A percentile compares a stretch with the other conserved stretches of the same genome.
Evolutionary conservation across 2,113 vertebrate species (phyloP).

Genomic region (Cettia cetti): DNA sequence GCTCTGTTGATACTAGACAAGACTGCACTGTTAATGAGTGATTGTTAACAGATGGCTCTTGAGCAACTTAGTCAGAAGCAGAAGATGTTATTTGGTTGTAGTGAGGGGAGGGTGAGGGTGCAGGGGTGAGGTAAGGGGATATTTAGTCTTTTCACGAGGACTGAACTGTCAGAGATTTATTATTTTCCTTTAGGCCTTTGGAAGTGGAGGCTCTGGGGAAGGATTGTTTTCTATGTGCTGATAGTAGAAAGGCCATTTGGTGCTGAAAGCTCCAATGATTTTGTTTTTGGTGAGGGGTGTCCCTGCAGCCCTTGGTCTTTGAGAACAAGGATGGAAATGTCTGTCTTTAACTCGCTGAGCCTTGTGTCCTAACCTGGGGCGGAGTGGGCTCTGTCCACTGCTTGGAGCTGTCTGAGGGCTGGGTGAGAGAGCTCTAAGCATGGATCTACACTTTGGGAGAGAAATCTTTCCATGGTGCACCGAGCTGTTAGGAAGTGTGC

Average conservation of each 20-base stretch:
- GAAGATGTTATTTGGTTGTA: constrained; percentile 34
- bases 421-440: neutral
- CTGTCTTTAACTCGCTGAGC: neutral
- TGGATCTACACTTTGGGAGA: neutral
- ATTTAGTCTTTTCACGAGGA: constrained; percentile 36
- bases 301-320: neutral
- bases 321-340: neutral
- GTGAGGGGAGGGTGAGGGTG: constrained; percentile 39
- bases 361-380: neutral
- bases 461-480: neutral
- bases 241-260: neutral
- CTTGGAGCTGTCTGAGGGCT: neutral
- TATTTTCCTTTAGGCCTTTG: constrained; percentile 26
- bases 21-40: constrained; percentile 72
- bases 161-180: constrained; percentile 24
- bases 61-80: constrained; percentile 39
- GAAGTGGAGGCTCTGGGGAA: neutral
- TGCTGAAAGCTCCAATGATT: neutral
- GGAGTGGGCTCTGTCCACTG: neutral
- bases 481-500: neutral
- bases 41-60: constrained; percentile 71
- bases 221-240: neutral
- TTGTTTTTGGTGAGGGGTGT: neutral
- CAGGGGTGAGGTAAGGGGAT: constrained; percentile 57
- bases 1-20: constrained; percentile 72